Conservation (phyloP, 2,888 invertebrate genomes). For the Papilio gigon region DNA sequence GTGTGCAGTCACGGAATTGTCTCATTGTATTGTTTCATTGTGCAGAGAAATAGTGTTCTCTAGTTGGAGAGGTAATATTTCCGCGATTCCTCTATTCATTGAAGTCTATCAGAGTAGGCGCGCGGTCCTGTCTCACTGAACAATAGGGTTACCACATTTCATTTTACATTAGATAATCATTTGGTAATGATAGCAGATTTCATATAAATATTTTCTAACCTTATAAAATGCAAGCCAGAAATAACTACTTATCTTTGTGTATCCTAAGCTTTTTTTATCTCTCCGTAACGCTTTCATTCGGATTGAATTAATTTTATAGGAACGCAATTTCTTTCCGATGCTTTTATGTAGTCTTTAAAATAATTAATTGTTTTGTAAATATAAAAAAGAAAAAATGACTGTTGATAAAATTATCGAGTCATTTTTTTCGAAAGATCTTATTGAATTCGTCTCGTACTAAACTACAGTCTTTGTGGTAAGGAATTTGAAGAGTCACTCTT, state of each 20-base stretch:
- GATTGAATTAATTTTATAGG: too few species aligned
- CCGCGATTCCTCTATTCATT: conserved; percentile 52
- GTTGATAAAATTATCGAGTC: too few species aligned
- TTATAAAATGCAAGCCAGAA: not conserved
- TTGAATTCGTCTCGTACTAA: not conserved
- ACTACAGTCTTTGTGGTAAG: not conserved
- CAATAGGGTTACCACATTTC: conserved; percentile 42
- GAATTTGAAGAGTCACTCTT: not conserved
- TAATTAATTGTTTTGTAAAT: not conserved
- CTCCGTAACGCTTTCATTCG: too few species aligned
- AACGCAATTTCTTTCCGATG: not conserved
- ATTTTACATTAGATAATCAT: not conserved
- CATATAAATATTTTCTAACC: not conserved
- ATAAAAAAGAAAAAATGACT: too few species aligned
- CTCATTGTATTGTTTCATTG: conserved; percentile 47
- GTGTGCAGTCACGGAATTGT: conserved; percentile 44
- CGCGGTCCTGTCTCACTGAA: conserved; percentile 59
- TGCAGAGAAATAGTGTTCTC: conserved; percentile 49
- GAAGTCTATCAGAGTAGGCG: conserved; percentile 52
- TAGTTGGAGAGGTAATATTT: conserved; percentile 65
- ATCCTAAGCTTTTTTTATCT: too few species aligned
- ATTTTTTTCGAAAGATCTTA: not conserved
- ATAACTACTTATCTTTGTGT: not conserved
- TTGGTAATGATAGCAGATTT: not conserved
- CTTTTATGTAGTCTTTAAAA: not conserved